Evolutionary conservation across 2,797 vertebrate species (phyloP).

Genomic region (Anguilla pacifica): DNA sequence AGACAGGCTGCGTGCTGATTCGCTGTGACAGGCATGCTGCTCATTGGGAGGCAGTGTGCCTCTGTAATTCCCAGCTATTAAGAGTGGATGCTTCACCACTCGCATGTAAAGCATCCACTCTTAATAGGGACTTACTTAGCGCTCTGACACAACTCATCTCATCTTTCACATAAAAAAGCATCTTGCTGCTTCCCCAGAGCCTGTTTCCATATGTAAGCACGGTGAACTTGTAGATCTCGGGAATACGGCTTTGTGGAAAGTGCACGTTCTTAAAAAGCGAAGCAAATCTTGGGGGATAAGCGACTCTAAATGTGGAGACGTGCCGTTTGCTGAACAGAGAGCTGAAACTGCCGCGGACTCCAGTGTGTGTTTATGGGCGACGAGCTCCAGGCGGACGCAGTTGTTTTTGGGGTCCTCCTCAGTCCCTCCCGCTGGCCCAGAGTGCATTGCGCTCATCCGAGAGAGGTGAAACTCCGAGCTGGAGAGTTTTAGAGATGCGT

Average conservation of each 20-base stretch:
- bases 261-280: constrained; percentile 31
- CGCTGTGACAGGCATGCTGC: constrained; percentile 52
- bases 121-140: constrained; percentile 28
- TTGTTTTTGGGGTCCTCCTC: not conserved
- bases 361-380: not conserved
- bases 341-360: not conserved
- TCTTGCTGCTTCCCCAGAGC: constrained; percentile 42
- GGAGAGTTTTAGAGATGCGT: not conserved
- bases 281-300: not conserved
- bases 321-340: not conserved
- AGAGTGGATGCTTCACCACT: constrained; percentile 21
- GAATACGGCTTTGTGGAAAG: constrained; percentile 57
- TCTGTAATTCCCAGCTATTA: constrained; percentile 44
- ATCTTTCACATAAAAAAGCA: constrained; percentile 22
- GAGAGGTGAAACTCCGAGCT: not conserved
- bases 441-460: not conserved
- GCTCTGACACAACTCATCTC: not conserved
- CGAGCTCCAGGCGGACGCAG: not conserved
- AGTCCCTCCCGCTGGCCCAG: not conserved
- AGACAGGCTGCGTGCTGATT: constrained; percentile 56
- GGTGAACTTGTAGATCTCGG: constrained; percentile 64
- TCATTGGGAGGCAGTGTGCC: constrained; percentile 51
- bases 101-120: constrained; percentile 39
- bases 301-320: not conserved
- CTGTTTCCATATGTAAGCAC: constrained; percentile 71